Conservation (phyloP, 2,113 vertebrate genomes). For the Edolisoma coerulescens region DNA sequence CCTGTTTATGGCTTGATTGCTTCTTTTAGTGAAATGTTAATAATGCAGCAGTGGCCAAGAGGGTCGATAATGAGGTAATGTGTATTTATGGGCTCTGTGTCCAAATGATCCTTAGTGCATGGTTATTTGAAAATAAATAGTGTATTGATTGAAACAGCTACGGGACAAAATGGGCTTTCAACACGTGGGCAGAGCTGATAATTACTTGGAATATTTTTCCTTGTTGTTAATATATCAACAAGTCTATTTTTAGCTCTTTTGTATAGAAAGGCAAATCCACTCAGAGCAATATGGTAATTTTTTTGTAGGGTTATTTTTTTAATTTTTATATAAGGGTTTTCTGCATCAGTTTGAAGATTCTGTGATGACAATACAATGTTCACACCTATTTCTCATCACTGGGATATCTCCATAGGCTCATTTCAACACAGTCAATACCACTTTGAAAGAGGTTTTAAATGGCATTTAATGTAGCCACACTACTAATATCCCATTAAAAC, state of each 20-base stretch:
- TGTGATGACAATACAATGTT: neutral
- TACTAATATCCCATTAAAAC: neutral
- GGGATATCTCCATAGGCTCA: neutral
- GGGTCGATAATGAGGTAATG: constrained; percentile 51
- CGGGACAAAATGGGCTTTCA: neutral
- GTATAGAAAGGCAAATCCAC: neutral
- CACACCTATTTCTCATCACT: neutral
- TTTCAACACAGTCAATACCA: neutral
- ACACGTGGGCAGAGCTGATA: neutral
- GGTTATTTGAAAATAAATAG: constrained; percentile 57
- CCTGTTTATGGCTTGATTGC: constrained; percentile 32
- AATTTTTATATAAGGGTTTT: neutral
- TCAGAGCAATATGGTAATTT: neutral
- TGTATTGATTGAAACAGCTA: constrained; percentile 27
- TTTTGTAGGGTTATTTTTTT: neutral
- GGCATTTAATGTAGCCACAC: neutral
- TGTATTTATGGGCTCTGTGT: constrained; percentile 45
- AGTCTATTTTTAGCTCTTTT: neutral
- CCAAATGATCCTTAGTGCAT: constrained; percentile 29
- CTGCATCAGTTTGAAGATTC: neutral
- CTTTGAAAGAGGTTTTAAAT: neutral
- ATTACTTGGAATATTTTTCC: neutral
- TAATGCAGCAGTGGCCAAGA: constrained; percentile 35
- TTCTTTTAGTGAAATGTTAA: constrained; percentile 41
- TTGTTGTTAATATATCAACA: neutral